phyloP scores from a whole-genome alignment of 2,113 vertebrate species.

The Perca fluviatilis region DNA sequence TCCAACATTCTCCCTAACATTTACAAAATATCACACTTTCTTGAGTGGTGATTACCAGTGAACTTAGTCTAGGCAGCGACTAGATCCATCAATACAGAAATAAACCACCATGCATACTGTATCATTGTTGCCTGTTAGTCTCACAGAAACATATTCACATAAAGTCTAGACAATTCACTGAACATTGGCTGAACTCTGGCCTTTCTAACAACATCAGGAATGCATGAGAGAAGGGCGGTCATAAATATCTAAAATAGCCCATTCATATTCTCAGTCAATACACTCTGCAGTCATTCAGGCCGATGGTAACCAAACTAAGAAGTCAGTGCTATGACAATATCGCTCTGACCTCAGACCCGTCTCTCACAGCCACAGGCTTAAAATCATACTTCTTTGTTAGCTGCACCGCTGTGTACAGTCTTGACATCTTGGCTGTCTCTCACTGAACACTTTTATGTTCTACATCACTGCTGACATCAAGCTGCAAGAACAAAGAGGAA shows the following conservation, averaged over 20 bases:
- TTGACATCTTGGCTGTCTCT: slow-evolving; percentile 23
- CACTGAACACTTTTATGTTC: slow-evolving; percentile 25
- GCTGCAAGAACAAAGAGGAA: slow-evolving; percentile 11
- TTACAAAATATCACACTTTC: background rate
- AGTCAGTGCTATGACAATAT: slow-evolving; percentile 48
- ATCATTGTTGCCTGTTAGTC: background rate
- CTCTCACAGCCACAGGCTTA: background rate
- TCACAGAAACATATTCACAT: slow-evolving; percentile 25
- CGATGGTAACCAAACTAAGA: slow-evolving; percentile 55
- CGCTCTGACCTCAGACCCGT: slow-evolving; percentile 42
- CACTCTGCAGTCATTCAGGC: slow-evolving; percentile 40
- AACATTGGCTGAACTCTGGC: slow-evolving; percentile 3
- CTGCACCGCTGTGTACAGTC: background rate
- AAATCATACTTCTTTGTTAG: slow-evolving; percentile 33
- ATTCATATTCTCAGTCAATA: slow-evolving; percentile 57
- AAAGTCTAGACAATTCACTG: slow-evolving; percentile 26
- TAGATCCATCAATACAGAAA: background rate
- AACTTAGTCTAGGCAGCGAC: background rate
- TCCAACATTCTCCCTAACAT: background rate
- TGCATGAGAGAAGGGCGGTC: slow-evolving; percentile 31
- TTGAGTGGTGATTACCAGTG: background rate
- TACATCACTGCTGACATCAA: slow-evolving; percentile 4
- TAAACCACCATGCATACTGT: background rate
- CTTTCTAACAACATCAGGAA: slow-evolving; percentile 50
- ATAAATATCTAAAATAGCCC: slow-evolving; percentile 62